Percentiles rank a stretch among this genome's conserved stretches.
Evolutionary conservation across 2,113 vertebrate genomes (phyloP).

Genomic region (Oreocharis arfaki): DNA sequence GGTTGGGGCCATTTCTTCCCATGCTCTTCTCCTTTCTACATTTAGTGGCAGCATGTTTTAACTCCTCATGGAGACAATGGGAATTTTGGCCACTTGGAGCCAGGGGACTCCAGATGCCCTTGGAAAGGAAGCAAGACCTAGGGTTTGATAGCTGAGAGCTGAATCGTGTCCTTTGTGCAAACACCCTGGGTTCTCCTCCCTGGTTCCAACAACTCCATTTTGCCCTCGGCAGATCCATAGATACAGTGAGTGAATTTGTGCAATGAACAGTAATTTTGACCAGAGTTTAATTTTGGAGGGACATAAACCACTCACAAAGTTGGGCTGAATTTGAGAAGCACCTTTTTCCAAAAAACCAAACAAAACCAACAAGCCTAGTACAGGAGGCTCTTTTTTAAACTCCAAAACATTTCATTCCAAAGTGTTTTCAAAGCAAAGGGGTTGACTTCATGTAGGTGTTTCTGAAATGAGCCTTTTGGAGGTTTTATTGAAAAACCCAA

Average conservation of each 20-base stretch:
- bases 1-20: not conserved
- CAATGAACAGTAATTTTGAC: not conserved
- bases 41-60: not conserved
- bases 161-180: constrained; percentile 8
- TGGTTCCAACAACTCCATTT: not conserved
- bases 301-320: constrained; percentile 25
- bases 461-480: constrained; percentile 63
- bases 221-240: not conserved
- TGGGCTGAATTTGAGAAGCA: constrained; percentile 19
- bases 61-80: not conserved
- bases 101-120: not conserved
- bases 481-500: constrained; percentile 39
- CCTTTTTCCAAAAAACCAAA: constrained; percentile 48
- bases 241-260: not conserved
- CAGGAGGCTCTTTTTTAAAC: constrained; percentile 59
- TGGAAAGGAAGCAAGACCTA: not conserved
- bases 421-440: constrained; percentile 60
- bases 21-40: not conserved
- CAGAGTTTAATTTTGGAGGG: constrained; percentile 12
- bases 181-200: not conserved
- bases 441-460: constrained; percentile 51
- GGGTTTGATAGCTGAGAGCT: not conserved
- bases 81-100: not conserved
- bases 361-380: constrained; percentile 44
- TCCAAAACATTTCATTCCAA: constrained; percentile 55